Evolutionary conservation across 1,140 invertebrate species (phyloP), one percentile per base, ranked within the genome.

Genomic region (Stratiolaelaps scimitus): DNA sequence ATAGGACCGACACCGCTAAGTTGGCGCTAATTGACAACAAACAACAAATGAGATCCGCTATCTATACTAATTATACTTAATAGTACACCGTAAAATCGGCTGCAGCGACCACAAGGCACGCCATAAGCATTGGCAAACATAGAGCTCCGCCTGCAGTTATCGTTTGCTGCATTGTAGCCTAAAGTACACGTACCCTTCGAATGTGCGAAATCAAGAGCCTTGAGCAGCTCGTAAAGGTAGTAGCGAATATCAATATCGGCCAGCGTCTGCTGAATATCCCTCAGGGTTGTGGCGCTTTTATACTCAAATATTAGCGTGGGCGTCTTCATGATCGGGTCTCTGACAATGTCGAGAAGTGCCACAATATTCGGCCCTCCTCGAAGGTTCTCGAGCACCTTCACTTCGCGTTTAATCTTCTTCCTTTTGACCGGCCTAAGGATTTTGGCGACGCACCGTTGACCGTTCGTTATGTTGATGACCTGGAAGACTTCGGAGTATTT

Each of bases 401-500:
- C 98, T 82, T 98, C 94, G 77, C 94, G 82, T 83, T 97, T 98
- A 72, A 98, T 98, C 82, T 98, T 98, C 86, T 97, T 98, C 88
- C 98, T 98, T 83, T 98, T 98, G n/a, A 98, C 94, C 73, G 94
- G 89, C 83, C 97, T 98, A 75, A 98, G 83, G 83, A 98, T 97
- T 87, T 98, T 98, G 71, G 98, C 92, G 78, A 98, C 95, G 84
- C 92, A 95, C 80, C 97, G 97, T 77, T 96, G 91, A 82, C 92
- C 94, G 79, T 88, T 93, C 76, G 88, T 92, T 74, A 96, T 84
- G 81, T 97, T 96, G 77, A 96, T 87, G 74, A 92, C 92, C 82
- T 98, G 93, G 78, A 98, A 98, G 68, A 98, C 94, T 84, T 98
- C 94, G 79, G 91, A 95, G 82, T 98, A 98, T 83, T 98, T 98